These are phyloP conservation scores for Eilema caniola DNA, from an alignment of 2,888 invertebrate species.

Conservation along the genomic window DNA sequence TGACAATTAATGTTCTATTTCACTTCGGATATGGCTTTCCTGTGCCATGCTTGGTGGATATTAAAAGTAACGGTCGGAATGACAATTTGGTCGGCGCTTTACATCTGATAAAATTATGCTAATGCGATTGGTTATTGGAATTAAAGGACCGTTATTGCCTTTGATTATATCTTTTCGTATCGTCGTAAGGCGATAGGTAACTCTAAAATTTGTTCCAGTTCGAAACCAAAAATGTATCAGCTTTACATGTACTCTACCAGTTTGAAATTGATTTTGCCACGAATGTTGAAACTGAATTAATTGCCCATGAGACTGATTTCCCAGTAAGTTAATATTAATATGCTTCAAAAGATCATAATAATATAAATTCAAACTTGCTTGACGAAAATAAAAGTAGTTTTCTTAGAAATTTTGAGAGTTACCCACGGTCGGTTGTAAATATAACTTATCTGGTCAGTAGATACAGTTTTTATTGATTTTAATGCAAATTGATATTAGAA, in stretches of 20 bases:
- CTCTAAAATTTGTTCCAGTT: neutral
- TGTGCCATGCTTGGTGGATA: slow-evolving; percentile 35
- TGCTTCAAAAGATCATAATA: neutral
- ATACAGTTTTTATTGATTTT: neutral
- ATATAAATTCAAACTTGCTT: no score
- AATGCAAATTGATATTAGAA: neutral
- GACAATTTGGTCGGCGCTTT: slow-evolving; percentile 35
- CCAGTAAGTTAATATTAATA: neutral
- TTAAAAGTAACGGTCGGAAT: slow-evolving; percentile 37
- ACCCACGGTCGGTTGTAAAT: neutral
- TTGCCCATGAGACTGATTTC: neutral
- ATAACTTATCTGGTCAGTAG: neutral
- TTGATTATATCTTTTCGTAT: slow-evolving; percentile 8
- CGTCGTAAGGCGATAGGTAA: neutral
- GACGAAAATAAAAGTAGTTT: neutral
- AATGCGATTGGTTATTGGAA: slow-evolving; percentile 26
- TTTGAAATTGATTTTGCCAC: neutral
- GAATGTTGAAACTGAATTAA: neutral
- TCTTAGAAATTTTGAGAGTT: neutral
- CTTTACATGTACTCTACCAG: neutral
- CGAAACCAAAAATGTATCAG: neutral
- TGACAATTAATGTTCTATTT: slow-evolving; percentile 48
- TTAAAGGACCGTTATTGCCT: slow-evolving; percentile 26
- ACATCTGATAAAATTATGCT: slow-evolving; percentile 36
- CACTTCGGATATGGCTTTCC: slow-evolving; percentile 51